Evolutionary conservation across 2,888 invertebrate genomes (phyloP).

Genomic region (Nezara viridula): DNA sequence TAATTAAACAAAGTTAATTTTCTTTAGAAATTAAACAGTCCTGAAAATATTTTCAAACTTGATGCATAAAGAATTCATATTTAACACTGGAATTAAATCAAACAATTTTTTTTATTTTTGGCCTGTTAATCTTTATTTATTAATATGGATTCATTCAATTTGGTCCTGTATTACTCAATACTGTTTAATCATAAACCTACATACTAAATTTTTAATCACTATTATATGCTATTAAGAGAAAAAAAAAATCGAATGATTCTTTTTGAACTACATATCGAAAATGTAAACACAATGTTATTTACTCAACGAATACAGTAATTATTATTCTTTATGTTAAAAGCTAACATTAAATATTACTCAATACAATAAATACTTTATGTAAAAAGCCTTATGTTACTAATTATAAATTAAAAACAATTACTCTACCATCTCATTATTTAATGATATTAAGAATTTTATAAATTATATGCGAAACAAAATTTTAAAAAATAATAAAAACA

Average conservation of each 20-base stretch:
- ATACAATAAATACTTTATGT: slow-evolving; percentile 34
- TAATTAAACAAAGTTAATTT: slow-evolving; percentile 18
- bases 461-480: background rate
- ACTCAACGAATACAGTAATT: slow-evolving; percentile 13
- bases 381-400: slow-evolving; percentile 27
- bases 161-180: slow-evolving; percentile 28
- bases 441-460: background rate
- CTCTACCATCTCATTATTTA: background rate
- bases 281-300: slow-evolving; percentile 13
- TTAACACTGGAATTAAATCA: background rate
- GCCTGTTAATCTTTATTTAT: slow-evolving; percentile 1
- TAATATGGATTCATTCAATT: slow-evolving; percentile 7
- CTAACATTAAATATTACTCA: slow-evolving; percentile 40
- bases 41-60: background rate
- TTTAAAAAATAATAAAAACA: slow-evolving; percentile 10
- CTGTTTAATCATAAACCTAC: slow-evolving; percentile 29
- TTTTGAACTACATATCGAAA: slow-evolving; percentile 1
- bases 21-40: background rate
- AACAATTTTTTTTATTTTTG: slow-evolving; percentile 28
- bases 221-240: slow-evolving; percentile 21
- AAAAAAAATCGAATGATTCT: slow-evolving; percentile 27
- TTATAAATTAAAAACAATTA: slow-evolving; percentile 37
- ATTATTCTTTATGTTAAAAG: slow-evolving; percentile 1
- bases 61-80: slow-evolving; percentile 22
- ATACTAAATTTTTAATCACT: background rate